phyloP scores from a whole-genome alignment of 2,888 invertebrate genomes.

The Tetragonisca angustula region DNA sequence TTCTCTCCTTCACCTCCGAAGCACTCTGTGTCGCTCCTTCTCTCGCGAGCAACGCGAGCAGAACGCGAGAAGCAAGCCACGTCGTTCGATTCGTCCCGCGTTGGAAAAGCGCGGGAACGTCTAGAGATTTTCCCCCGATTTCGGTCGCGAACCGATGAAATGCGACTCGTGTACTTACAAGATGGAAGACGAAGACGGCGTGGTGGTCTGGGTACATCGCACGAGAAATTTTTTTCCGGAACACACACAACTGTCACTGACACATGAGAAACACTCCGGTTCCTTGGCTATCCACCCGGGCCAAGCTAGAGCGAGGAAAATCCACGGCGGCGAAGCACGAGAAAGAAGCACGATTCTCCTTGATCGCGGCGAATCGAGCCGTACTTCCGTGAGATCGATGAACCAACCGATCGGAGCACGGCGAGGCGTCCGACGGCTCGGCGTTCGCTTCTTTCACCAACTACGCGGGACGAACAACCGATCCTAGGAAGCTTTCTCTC shows the following conservation, averaged over 20 bases:
- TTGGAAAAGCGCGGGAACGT: conserved; percentile 27
- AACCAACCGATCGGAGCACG: conserved; percentile 35
- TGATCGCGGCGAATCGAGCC: conserved; percentile 12
- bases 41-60: too few relatives aligned
- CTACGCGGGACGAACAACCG: conserved; percentile 9
- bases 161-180: conserved; percentile 64
- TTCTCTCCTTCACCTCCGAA: not conserved
- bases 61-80: not conserved
- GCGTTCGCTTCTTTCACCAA: not conserved
- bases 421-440: conserved; percentile 48
- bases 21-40: too few relatives aligned
- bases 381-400: conserved; percentile 30
- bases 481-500: not conserved
- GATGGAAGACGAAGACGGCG: conserved; percentile 61
- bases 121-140: not conserved
- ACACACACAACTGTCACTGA: conserved; percentile 68
- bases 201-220: conserved; percentile 67
- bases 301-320: not conserved
- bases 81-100: not conserved
- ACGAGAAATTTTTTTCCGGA: conserved; percentile 52
- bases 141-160: not conserved
- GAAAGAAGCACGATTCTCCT: conserved; percentile 9
- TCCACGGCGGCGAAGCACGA: not conserved
- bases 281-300: conserved; percentile 51
- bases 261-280: conserved; percentile 65